phyloP scores from a whole-genome alignment of 23 tunicate genomes.

The Clavelina lepadiformis region DNA sequence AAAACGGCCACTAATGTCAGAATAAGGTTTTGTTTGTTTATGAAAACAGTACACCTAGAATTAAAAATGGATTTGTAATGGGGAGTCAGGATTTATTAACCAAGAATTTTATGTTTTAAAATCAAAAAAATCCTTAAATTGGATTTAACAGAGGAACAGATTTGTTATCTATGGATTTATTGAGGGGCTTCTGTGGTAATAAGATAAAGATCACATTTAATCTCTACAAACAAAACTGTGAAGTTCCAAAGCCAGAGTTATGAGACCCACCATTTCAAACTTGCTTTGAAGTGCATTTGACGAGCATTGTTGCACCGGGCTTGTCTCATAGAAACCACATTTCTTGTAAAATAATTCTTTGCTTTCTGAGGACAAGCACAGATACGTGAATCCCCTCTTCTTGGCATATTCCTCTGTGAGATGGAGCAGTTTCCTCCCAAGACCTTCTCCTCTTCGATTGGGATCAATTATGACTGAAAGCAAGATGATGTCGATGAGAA shows the following conservation, averaged over 20 bases:
- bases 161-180: no score
- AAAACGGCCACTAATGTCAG: no score
- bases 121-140: no score
- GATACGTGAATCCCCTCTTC: constrained; percentile 8
- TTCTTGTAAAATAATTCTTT: constrained; percentile 30
- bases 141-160: no score
- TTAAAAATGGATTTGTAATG: no score
- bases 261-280: constrained; percentile 14
- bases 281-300: constrained; percentile 5
- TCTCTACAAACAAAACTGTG: no score
- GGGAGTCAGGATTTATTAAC: no score
- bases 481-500: background rate
- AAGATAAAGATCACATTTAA: no score
- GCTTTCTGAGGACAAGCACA: constrained; percentile 28
- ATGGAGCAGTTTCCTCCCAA: constrained; percentile 34
- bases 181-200: background rate
- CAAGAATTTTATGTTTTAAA: no score
- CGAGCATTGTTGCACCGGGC: constrained; percentile 31
- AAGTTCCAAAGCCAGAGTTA: no score
- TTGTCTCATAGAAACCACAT: constrained; percentile 39
- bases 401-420: constrained; percentile 22
- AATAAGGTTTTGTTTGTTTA: no score
- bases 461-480: constrained; percentile 38
- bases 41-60: no score
- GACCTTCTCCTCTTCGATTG: constrained; percentile 19